These are phyloP conservation scores for Hucho hucho DNA, from an alignment of 2,113 vertebrate genomes.

Conservation along the genomic window DNA sequence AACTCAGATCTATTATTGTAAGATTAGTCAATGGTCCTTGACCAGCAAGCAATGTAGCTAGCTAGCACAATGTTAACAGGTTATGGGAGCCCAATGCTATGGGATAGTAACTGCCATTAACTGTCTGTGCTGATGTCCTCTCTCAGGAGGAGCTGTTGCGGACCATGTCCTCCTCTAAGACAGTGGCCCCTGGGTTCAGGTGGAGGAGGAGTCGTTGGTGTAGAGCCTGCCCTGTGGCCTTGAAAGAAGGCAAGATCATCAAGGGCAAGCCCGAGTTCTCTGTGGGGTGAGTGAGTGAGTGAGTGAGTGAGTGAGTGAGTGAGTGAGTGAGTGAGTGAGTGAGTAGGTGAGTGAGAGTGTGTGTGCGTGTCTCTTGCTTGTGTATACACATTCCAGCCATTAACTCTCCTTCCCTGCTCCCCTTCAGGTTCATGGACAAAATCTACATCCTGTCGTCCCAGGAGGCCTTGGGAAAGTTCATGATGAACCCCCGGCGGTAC, in stretches of 20 bases:
- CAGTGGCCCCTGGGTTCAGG: slow-evolving; percentile 77
- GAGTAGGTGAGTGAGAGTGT: not conserved
- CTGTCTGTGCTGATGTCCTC: slow-evolving; percentile 24
- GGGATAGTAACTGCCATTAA: not conserved
- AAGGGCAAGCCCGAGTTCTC: slow-evolving; percentile 78
- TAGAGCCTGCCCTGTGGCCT: slow-evolving; percentile 82
- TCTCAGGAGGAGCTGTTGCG: slow-evolving; percentile 82
- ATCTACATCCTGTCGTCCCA: slow-evolving; percentile 84
- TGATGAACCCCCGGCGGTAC: slow-evolving; percentile 82
- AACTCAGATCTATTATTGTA: not conserved
- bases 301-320: not conserved
- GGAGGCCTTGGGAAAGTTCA: slow-evolving; percentile 79
- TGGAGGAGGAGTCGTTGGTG: slow-evolving; percentile 91
- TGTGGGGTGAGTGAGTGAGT: slow-evolving; percentile 76
- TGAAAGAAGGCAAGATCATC: slow-evolving; percentile 80
- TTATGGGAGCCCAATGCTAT: not conserved
- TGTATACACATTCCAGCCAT: not conserved
- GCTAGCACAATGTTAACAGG: not conserved
- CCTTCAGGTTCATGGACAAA: slow-evolving; percentile 89
- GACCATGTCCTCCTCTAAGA: slow-evolving; percentile 67
- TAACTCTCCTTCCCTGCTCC: not conserved
- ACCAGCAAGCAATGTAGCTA: too few species aligned
- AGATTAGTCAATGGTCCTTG: too few species aligned
- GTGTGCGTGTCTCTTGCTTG: not conserved
- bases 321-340: not conserved